Evolutionary conservation across 2,888 invertebrate species (phyloP).

Genomic region (Amphiduros pacificus): DNA sequence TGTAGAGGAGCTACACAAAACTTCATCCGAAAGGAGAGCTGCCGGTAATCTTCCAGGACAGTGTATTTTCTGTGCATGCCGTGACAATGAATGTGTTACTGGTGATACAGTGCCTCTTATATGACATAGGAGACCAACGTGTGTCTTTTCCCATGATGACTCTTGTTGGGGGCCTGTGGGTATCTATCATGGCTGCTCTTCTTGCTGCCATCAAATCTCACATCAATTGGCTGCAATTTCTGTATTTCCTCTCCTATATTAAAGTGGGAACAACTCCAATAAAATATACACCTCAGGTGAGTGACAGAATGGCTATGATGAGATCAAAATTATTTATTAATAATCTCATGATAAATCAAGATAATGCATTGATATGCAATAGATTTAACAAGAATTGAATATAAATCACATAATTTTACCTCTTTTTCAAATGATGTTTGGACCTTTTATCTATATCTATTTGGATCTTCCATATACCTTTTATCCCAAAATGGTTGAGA

Average conservation of each 20-base stretch:
- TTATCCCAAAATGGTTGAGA: background rate
- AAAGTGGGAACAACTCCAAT: slow-evolving; percentile 89
- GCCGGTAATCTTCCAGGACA: slow-evolving; percentile 90
- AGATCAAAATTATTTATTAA: too few species aligned
- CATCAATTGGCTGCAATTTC: slow-evolving; percentile 72
- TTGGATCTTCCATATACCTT: too few species aligned
- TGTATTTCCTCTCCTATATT: slow-evolving; percentile 89
- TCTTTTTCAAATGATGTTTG: too few species aligned
- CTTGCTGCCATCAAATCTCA: slow-evolving; percentile 42
- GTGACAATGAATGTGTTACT: slow-evolving; percentile 78
- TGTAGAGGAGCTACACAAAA: slow-evolving; percentile 75
- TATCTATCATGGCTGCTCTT: slow-evolving; percentile 62
- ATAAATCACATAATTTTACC: too few species aligned
- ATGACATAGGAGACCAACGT: slow-evolving; percentile 65
- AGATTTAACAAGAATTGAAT: too few species aligned
- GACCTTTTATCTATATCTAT: too few species aligned
- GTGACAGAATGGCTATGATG: too few species aligned
- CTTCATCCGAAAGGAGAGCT: slow-evolving; percentile 82
- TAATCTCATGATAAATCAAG: too few species aligned
- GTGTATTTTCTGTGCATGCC: slow-evolving; percentile 90
- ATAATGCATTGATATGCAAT: too few species aligned
- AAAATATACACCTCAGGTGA: slow-evolving; percentile 93
- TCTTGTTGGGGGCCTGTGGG: slow-evolving; percentile 20
- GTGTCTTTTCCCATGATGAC: slow-evolving; percentile 11
- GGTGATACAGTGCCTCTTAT: slow-evolving; percentile 81